phyloP scores from a whole-genome alignment of 2,888 invertebrate genomes.

The Plebejus melissa region DNA sequence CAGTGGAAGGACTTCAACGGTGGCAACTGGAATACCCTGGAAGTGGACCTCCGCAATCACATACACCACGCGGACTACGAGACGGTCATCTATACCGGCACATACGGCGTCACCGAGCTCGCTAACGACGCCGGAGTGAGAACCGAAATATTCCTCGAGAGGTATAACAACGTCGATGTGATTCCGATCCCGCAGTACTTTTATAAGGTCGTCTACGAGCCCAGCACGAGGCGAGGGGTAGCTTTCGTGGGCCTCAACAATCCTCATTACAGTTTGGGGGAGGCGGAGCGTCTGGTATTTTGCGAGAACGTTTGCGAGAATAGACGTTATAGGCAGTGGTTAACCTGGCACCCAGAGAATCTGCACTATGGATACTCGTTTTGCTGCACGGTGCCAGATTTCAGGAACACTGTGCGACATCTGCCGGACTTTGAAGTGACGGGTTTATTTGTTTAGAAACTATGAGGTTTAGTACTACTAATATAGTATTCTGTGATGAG shows the following conservation, averaged over 20 bases:
- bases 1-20: constrained; percentile 83
- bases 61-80: constrained; percentile 52
- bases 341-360: constrained; percentile 75
- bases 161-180: constrained; percentile 58
- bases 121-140: constrained; percentile 55
- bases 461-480: too few species aligned
- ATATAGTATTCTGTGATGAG: too few species aligned
- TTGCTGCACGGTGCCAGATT: constrained; percentile 79
- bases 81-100: constrained; percentile 80
- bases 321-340: constrained; percentile 75
- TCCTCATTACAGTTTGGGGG: constrained; percentile 64
- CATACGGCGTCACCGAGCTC: constrained; percentile 77
- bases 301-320: constrained; percentile 72
- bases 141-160: constrained; percentile 60
- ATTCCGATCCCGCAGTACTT: constrained; percentile 69
- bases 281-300: constrained; percentile 58
- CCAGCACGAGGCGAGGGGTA: constrained; percentile 62
- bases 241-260: constrained; percentile 82
- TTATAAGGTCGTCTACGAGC: constrained; percentile 79
- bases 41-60: constrained; percentile 64
- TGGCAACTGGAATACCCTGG: constrained; percentile 79
- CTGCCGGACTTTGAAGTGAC: constrained; percentile 74
- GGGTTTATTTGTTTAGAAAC: constrained; percentile 41
- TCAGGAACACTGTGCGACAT: constrained; percentile 66
- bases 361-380: constrained; percentile 76